Evolutionary conservation across 2,113 vertebrate species (phyloP), one percentile per base, ranked within the genome.

Genomic region (Dascyllus trimaculatus): DNA sequence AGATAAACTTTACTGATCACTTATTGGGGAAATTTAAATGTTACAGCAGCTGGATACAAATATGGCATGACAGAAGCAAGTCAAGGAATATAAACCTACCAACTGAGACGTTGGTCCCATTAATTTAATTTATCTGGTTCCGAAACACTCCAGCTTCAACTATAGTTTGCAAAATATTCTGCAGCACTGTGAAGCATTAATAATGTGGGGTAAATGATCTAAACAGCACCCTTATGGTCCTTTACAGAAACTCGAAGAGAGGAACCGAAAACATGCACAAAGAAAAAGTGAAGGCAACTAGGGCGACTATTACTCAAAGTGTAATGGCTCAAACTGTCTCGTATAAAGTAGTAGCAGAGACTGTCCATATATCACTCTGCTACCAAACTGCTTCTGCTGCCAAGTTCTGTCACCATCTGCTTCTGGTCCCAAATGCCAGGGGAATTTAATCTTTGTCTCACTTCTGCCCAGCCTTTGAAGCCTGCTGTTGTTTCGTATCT

Each of bases 381-480:
- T 81, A 87, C 85, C 80, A 74, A 89, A 75, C 59, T 62, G 72
- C 71, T 40, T 35, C 54, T 64, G 49, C 72, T 81, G 60, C 84
- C 80, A 88, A 58, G 43, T 75, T 81, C 67, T 71, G 77, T 84
- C 83, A 74, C 60, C 80, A 66, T 87, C 78, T 83, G 80, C 75
- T 73, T 78, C 66, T 80, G 65, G 46, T 72, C 77, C 46, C 81
- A 67, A 82, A 85, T 32, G 19, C 59, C 82, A 78, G 65, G 69
- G 66, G 85, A 81, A 77, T 89, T 88, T 71, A 64, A 81, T 89
- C 85, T 77, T 76, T 79, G 67, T 83, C 63, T 74, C 60, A 68
- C 72, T 82, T 58, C 84, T 64, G 45, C 40, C 35, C 70, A 67
- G 61, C 38, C 67, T 75, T 54, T 73, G 66, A 81, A 81, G 25